phyloP scores from a whole-genome alignment of 2,888 invertebrate genomes.

The Synergus laeviventris region DNA sequence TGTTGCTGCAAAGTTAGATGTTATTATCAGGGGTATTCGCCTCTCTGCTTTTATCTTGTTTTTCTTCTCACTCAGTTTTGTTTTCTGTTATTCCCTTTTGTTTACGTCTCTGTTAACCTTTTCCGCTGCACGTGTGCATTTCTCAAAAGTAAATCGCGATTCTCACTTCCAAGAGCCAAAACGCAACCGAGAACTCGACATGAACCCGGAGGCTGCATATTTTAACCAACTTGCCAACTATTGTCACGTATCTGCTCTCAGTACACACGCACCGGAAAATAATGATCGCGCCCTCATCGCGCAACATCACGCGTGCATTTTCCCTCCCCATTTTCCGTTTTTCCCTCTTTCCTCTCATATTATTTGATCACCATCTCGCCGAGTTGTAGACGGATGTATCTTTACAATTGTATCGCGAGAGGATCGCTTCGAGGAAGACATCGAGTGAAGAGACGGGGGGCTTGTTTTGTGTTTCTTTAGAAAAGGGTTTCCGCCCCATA shows the following conservation, averaged over 20 bases:
- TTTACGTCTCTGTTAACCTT: slow-evolving; percentile 29
- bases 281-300: slow-evolving; percentile 31
- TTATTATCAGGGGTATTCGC: slow-evolving; percentile 45
- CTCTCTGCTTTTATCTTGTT: slow-evolving; percentile 43
- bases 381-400: slow-evolving; percentile 41
- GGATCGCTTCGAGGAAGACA: slow-evolving; percentile 32
- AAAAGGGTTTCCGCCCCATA: slow-evolving; percentile 23
- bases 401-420: slow-evolving; percentile 19
- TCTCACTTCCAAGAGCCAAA: slow-evolving; percentile 22
- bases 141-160: slow-evolving; percentile 7
- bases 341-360: slow-evolving; percentile 38
- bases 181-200: slow-evolving; percentile 19
- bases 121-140: slow-evolving; percentile 13
- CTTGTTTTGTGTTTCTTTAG: slow-evolving; percentile 38
- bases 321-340: background rate
- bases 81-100: background rate
- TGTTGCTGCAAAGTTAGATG: background rate
- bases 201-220: slow-evolving; percentile 38
- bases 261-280: slow-evolving; percentile 39
- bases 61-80: slow-evolving; percentile 9
- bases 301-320: slow-evolving; percentile 14
- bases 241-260: slow-evolving; percentile 12
- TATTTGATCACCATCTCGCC: slow-evolving; percentile 46
- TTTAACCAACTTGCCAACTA: slow-evolving; percentile 40
- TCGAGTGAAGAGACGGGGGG: slow-evolving; percentile 15